Evolutionary conservation across 1,140 invertebrate genomes (phyloP).

Genomic region (Rhagoletis zephyria): DNA sequence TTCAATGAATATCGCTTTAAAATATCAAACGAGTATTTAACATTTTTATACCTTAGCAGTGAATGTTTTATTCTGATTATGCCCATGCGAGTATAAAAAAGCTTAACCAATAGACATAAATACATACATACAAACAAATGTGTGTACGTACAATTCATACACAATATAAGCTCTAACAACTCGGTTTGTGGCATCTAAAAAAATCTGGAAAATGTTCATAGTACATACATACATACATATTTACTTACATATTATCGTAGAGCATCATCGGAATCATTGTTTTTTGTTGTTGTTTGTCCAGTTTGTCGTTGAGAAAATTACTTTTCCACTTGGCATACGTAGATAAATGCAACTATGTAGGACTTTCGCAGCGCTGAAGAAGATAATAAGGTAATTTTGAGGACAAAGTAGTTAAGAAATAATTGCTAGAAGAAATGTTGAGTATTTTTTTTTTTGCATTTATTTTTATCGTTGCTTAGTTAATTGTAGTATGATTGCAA

Average conservation of each 20-base stretch:
- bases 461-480: not conserved
- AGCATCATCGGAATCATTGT: not conserved
- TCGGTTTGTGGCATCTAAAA: no score
- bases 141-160: no score
- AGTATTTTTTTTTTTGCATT: not conserved
- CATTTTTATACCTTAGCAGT: no score
- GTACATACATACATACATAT: not conserved
- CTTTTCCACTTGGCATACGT: constrained; percentile 50
- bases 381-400: constrained; percentile 35
- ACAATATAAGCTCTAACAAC: no score
- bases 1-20: no score
- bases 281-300: not conserved
- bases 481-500: constrained; percentile 15
- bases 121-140: no score
- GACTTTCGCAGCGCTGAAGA: constrained; percentile 1
- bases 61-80: no score
- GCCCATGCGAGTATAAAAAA: no score
- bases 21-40: no score
- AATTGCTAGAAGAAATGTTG: constrained; percentile 8
- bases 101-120: no score
- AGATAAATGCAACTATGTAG: constrained; percentile 36
- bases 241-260: not conserved
- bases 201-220: no score
- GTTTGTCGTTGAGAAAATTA: constrained; percentile 22
- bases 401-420: constrained; percentile 9